Conservation (phyloP, 2,888 invertebrate genomes). For the Gnatocerus cornutus region DNA sequence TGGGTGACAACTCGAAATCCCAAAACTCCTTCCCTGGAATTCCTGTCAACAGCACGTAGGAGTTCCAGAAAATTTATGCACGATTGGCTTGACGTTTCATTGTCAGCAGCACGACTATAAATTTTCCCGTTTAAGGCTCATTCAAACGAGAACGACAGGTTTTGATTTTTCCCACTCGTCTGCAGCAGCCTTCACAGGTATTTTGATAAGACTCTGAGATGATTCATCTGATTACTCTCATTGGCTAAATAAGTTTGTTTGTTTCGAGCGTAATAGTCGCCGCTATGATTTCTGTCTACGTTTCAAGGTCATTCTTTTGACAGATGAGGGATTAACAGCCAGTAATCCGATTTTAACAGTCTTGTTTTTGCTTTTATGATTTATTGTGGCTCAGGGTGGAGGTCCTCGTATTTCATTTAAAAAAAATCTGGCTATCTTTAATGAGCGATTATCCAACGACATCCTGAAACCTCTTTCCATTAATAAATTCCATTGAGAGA, state of each 20-base stretch:
- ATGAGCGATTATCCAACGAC: too few relatives aligned
- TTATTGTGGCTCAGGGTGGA: neutral
- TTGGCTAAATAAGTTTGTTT: too few relatives aligned
- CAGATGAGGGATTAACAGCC: neutral
- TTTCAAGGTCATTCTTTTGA: too few relatives aligned
- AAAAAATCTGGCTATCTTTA: too few relatives aligned
- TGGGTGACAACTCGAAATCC: constrained; percentile 23
- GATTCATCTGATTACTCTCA: too few relatives aligned
- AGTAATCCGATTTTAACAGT: neutral
- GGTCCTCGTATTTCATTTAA: too few relatives aligned
- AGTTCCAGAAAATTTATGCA: constrained; percentile 16
- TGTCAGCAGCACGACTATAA: constrained; percentile 22
- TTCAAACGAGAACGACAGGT: constrained; percentile 28
- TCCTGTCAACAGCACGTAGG: neutral
- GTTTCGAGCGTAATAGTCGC: too few relatives aligned
- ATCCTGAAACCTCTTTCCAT: too few relatives aligned
- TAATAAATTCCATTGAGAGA: too few relatives aligned
- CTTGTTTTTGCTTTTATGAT: neutral
- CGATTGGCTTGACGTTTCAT: constrained; percentile 22
- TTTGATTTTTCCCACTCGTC: constrained; percentile 20
- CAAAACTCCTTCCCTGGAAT: neutral
- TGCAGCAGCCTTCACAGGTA: neutral
- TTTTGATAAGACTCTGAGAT: neutral
- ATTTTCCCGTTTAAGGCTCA: constrained; percentile 1
- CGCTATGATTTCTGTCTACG: too few relatives aligned